These are phyloP conservation scores for Parthenolecanium corni DNA, from an alignment of 2,888 invertebrate genomes.

Conservation along the genomic window DNA sequence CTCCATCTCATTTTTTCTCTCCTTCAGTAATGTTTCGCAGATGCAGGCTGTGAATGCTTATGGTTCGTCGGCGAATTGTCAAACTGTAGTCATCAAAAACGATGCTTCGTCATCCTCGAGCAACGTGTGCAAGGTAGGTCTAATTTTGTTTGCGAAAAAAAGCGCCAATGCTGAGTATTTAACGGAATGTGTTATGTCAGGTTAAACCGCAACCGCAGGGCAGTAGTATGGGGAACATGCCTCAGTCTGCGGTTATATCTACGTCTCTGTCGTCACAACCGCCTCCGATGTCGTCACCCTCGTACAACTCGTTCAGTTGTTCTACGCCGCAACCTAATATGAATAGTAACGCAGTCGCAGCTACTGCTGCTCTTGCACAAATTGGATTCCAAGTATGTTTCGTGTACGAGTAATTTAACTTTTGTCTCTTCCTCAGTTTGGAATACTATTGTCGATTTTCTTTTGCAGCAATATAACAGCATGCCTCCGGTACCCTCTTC, in stretches of 20 bases:
- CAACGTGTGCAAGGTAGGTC: slow-evolving; percentile 59
- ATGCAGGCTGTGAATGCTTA: slow-evolving; percentile 20
- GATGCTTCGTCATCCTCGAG: slow-evolving; percentile 29
- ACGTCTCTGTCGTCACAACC: slow-evolving; percentile 38
- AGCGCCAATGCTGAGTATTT: neutral
- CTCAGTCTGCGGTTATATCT: slow-evolving; percentile 33
- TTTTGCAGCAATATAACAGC: slow-evolving; percentile 51
- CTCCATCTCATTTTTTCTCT: neutral
- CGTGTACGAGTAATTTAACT: too few species aligned
- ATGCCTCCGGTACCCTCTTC: slow-evolving; percentile 80
- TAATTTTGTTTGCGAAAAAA: neutral
- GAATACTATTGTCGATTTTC: too few species aligned
- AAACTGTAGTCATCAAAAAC: slow-evolving; percentile 20
- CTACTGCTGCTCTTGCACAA: slow-evolving; percentile 40
- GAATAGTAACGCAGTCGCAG: slow-evolving; percentile 9
- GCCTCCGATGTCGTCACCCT: slow-evolving; percentile 40
- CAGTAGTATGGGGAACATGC: neutral
- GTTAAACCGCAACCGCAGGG: slow-evolving; percentile 73
- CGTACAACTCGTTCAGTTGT: slow-evolving; percentile 39
- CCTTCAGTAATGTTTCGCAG: slow-evolving; percentile 17
- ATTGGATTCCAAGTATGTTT: slow-evolving; percentile 56
- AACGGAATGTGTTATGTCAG: slow-evolving; percentile 38
- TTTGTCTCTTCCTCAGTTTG: too few species aligned
- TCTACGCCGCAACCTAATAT: slow-evolving; percentile 42
- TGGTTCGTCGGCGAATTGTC: slow-evolving; percentile 10